Evolutionary conservation across 2,888 invertebrate species (phyloP).

Genomic region (Plutella xylostella): DNA sequence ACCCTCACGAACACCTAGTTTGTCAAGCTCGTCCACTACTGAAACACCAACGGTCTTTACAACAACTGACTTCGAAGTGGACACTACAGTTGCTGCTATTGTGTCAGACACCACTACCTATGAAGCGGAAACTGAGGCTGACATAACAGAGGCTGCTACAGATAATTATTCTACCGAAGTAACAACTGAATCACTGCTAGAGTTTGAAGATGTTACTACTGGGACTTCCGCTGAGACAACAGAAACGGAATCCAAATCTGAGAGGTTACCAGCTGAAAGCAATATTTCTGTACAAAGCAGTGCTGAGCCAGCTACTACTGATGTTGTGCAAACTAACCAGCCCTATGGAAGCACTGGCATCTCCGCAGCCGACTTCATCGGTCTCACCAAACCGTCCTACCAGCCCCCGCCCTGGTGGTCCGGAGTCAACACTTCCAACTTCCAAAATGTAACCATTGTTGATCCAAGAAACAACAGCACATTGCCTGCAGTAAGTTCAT

Average conservation of each 20-base stretch:
- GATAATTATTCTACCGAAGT: too few relatives aligned
- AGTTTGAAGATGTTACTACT: too few relatives aligned
- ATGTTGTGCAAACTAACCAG: background rate
- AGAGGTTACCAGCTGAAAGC: constrained; percentile 44
- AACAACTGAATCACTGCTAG: too few relatives aligned
- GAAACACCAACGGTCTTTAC: constrained; percentile 27
- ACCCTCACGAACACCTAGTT: background rate
- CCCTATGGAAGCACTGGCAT: background rate
- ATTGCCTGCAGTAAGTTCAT: constrained; percentile 30
- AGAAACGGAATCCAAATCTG: constrained; percentile 35
- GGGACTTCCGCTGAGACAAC: constrained; percentile 26
- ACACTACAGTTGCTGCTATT: too few relatives aligned
- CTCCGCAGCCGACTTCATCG: constrained; percentile 12
- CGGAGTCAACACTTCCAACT: constrained; percentile 28
- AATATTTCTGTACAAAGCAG: constrained; percentile 42
- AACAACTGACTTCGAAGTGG: too few relatives aligned
- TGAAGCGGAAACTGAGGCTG: too few relatives aligned
- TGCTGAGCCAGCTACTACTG: constrained; percentile 24
- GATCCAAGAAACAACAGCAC: constrained; percentile 26
- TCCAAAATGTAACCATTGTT: constrained; percentile 23
- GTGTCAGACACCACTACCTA: too few relatives aligned
- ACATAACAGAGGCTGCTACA: too few relatives aligned
- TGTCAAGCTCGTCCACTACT: constrained; percentile 26
- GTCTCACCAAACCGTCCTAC: background rate
- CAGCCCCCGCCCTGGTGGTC: constrained; percentile 27